These are phyloP conservation scores for Clamator glandarius DNA, from an alignment of 2,797 vertebrate species.

Conservation along the genomic window DNA sequence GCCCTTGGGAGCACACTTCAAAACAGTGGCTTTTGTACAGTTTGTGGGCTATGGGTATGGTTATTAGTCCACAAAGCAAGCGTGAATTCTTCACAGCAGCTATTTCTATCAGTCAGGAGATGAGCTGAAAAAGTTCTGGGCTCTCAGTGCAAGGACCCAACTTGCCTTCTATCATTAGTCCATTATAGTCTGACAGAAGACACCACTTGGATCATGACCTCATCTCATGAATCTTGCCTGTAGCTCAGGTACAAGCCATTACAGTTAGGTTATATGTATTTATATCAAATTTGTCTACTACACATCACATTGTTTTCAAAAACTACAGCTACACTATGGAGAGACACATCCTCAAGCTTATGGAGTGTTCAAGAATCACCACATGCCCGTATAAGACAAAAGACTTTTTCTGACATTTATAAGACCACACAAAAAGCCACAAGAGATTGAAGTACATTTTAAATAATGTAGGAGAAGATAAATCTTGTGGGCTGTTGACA, in stretches of 20 bases:
- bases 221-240: background rate
- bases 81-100: background rate
- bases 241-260: background rate
- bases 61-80: background rate
- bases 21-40: background rate
- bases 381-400: background rate
- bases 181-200: background rate
- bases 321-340: background rate
- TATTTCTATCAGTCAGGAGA: background rate
- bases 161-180: background rate
- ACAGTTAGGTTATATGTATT: background rate
- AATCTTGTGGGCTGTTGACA: conserved; percentile 41
- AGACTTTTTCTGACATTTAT: conserved; percentile 27
- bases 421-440: conserved; percentile 54
- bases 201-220: background rate
- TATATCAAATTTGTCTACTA: background rate
- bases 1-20: background rate
- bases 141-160: background rate
- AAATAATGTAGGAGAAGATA: conserved; percentile 12
- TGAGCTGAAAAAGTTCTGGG: background rate
- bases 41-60: background rate
- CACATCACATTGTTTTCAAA: background rate
- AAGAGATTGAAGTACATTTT: conserved; percentile 22
- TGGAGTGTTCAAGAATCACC: conserved; percentile 1
- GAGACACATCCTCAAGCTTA: background rate